These are phyloP conservation scores for Eulacestoma nigropectus DNA, from an alignment of 2,113 vertebrate genomes.

Conservation along the genomic window DNA sequence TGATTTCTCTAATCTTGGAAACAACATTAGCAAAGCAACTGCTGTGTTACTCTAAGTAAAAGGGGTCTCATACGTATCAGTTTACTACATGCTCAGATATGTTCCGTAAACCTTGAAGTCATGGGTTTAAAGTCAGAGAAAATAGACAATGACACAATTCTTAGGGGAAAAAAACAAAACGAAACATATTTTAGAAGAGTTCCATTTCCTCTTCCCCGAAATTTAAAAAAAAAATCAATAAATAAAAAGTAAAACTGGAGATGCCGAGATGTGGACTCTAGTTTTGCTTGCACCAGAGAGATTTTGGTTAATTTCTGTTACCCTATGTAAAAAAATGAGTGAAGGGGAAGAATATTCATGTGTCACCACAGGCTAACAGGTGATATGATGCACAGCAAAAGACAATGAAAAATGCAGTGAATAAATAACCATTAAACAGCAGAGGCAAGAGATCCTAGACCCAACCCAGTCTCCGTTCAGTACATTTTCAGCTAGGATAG, in stretches of 20 bases:
- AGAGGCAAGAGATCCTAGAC: neutral
- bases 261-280: neutral
- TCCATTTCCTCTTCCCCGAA: neutral
- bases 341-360: neutral
- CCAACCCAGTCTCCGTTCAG: neutral
- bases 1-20: neutral
- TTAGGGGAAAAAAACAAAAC: neutral
- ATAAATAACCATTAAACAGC: neutral
- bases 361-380: neutral
- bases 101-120: neutral
- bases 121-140: neutral
- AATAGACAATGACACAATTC: neutral
- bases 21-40: neutral
- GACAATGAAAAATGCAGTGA: neutral
- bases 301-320: neutral
- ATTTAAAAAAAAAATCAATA: neutral
- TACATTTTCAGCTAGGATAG: neutral
- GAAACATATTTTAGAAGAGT: neutral
- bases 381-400: neutral
- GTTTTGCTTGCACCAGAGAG: neutral
- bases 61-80: neutral
- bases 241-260: neutral
- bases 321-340: neutral
- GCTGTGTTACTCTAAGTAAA: neutral
- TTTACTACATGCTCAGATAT: neutral